Conservation (phyloP, 2,797 vertebrate species). For the Pteropus rufus region DNA sequence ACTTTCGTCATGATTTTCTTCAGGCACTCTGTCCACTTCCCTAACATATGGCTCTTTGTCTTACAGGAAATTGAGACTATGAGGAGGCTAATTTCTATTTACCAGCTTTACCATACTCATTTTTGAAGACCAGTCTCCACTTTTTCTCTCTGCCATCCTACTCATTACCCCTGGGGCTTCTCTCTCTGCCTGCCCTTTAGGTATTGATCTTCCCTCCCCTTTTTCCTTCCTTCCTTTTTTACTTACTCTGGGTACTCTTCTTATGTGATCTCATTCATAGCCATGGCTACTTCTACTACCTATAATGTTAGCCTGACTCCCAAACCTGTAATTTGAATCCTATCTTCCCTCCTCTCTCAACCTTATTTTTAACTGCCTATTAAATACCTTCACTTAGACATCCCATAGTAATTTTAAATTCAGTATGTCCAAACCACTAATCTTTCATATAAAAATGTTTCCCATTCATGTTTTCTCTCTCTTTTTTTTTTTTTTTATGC, state of each 20-base stretch:
- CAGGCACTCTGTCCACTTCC: neutral
- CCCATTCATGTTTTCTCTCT: neutral
- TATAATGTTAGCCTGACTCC: neutral
- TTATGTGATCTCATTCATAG: neutral
- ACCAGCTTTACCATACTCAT: neutral
- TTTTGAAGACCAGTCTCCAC: neutral
- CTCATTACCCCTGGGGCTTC: neutral
- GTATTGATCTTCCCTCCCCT: neutral
- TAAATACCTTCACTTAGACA: neutral
- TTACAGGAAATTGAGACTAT: neutral
- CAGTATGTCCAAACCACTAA: neutral
- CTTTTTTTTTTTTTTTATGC: too few species aligned
- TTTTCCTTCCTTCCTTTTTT: neutral
- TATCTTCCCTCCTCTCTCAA: neutral
- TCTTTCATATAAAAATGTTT: neutral
- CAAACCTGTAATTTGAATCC: neutral
- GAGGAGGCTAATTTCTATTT: neutral
- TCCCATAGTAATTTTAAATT: neutral
- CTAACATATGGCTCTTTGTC: neutral
- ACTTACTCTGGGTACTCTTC: neutral
- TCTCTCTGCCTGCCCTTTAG: neutral
- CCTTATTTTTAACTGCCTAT: neutral
- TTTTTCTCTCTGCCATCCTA: neutral
- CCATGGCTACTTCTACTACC: neutral
- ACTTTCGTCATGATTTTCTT: neutral